Evolutionary conservation across 1,140 invertebrate genomes (phyloP).

Genomic region (Euglossa dilemma): DNA sequence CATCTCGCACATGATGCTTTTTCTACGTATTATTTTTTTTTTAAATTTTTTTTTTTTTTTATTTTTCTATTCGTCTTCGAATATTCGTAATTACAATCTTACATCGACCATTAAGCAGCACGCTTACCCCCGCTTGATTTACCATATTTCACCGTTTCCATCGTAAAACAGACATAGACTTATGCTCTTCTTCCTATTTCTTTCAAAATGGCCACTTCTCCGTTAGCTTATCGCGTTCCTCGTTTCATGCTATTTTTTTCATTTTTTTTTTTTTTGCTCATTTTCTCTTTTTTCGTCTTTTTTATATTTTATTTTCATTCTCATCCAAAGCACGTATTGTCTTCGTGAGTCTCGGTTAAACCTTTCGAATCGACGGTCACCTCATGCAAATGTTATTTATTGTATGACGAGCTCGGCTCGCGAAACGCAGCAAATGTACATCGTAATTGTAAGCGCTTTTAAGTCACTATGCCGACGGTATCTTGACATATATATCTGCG

Average conservation of each 20-base stretch:
- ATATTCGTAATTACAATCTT: conserved; percentile 16
- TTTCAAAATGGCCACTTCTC: background rate
- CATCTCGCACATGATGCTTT: conserved; percentile 4
- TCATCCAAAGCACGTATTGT: conserved; percentile 43
- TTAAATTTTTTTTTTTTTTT: conserved; percentile 6
- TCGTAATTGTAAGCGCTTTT: conserved; percentile 53
- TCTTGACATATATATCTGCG: conserved; percentile 22
- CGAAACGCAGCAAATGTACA: conserved; percentile 29
- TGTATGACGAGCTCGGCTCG: conserved; percentile 5
- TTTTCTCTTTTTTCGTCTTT: background rate
- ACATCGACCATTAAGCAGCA: conserved; percentile 4
- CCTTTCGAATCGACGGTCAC: conserved; percentile 10
- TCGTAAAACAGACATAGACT: background rate
- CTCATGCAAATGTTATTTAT: conserved; percentile 17
- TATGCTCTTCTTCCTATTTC: background rate
- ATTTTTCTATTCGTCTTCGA: background rate
- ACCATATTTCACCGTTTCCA: background rate
- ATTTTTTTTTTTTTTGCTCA: background rate
- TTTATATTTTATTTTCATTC: conserved; percentile 1
- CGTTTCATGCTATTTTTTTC: background rate
- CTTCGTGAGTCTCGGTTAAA: conserved; percentile 25
- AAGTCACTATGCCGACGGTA: conserved; percentile 62
- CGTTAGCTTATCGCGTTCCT: background rate
- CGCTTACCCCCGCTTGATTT: conserved; percentile 4
- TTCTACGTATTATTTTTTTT: background rate